Evolutionary conservation across 2,797 vertebrate species (phyloP), one percentile per base, ranked within the genome.

Genomic region (Atherinosoma microstoma): DNA sequence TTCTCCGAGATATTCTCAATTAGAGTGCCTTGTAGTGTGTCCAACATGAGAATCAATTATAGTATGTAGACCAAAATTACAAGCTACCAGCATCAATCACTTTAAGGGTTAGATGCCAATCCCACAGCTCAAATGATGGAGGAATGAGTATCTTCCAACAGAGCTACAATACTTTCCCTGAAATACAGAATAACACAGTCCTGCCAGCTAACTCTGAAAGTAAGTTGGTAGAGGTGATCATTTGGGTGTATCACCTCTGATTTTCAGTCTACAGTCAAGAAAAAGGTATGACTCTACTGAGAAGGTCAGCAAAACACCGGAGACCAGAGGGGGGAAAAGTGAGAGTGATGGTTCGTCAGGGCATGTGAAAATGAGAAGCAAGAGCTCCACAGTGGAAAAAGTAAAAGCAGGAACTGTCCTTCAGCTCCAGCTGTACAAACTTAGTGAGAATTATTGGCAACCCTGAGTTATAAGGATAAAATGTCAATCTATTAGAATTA

Each of bases 301-400:
- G 66, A 86, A 85, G 72, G 78, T 85, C 85, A 78, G 22, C n/a
- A 68, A 42, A 53, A 51, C 40, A 45, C 40, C 36, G 70, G 76
- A 38, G 73, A 78, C 61, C 38, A 22, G 64, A n/a, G 64, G 54
- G 13, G 53, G 63, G 38, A 58, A 16, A 30, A 67, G 42, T 58
- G 29, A 16, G 12, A 47, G 35, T 51, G 57, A 82, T 38, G 40
- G 67, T 62, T 53, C 45, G 56, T 32, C 58, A 20, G 58, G 29
- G 36, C 27, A 58, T 61, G 35, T 59, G 58, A 76, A 77, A 60
- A 51, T 64, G 58, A 73, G 58, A 65, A 75, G 71, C 64, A 75
- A 82, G 12, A 12, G 64, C n/a, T 62, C 40, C 4, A 10, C 32
- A 67, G 62, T 61, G 71, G 69, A 62, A 47, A 72, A 64, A 58